Evolutionary conservation across 2,797 vertebrate species (phyloP).

Genomic region (Hyperoplus lanceolatus): DNA sequence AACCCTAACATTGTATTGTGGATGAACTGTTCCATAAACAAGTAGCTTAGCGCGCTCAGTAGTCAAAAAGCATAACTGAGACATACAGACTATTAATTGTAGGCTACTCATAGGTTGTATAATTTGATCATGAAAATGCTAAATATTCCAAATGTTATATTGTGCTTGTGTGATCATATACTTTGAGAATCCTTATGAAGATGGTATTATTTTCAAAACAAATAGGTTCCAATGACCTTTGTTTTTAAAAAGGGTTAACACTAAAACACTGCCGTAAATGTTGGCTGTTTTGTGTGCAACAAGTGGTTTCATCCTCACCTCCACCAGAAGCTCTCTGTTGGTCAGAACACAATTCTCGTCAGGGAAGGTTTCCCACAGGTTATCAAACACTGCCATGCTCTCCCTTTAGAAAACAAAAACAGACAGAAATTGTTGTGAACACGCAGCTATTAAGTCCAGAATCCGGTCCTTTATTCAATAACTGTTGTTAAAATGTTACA

Average conservation of each 20-base stretch:
- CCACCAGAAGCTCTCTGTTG: constrained; percentile 85
- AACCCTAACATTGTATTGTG: not conserved
- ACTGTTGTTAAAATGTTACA: constrained; percentile 19
- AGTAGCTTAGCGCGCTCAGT: not conserved
- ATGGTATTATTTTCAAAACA: not conserved
- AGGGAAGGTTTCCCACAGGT: constrained; percentile 89
- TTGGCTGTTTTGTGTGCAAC: not conserved
- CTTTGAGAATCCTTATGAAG: not conserved
- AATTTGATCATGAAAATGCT: not conserved
- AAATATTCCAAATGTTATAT: not conserved
- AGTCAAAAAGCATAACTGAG: not conserved
- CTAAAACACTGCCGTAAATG: not conserved
- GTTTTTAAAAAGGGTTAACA: not conserved
- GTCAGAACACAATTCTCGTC: constrained; percentile 90
- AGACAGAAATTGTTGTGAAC: not conserved
- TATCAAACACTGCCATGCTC: constrained; percentile 81
- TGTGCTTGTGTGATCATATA: not conserved
- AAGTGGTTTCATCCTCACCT: constrained; percentile 78
- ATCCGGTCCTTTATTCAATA: not conserved
- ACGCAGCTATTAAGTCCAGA: not conserved
- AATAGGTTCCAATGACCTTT: not conserved
- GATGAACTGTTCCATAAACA: not conserved
- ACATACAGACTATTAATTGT: not conserved
- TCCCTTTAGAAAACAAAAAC: constrained; percentile 78
- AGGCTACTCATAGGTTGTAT: not conserved